These are phyloP conservation scores for Rhizoglyphus robini DNA, from an alignment of 1,140 invertebrate species.

Conservation along the genomic window DNA sequence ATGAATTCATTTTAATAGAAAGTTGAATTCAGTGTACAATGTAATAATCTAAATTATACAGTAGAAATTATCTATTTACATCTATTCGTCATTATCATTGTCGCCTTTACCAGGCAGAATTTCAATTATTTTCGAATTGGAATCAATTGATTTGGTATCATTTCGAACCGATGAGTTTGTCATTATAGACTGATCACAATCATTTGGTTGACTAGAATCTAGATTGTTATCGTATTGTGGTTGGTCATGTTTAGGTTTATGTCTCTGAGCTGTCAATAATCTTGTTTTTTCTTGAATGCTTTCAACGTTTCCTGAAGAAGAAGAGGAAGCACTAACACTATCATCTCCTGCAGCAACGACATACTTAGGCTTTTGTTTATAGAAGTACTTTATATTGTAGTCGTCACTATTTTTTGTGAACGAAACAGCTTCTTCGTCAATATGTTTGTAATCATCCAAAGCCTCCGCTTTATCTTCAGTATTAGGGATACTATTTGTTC, in stretches of 20 bases:
- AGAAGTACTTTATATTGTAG: constrained; percentile 1
- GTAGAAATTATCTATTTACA: no score
- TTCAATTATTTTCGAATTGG: neutral
- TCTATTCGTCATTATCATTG: no score
- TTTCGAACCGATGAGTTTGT: neutral
- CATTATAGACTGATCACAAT: neutral
- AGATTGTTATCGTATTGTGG: neutral
- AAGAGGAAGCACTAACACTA: constrained; percentile 1
- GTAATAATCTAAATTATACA: no score
- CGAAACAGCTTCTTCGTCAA: neutral
- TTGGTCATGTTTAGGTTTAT: no score
- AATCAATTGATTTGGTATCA: neutral
- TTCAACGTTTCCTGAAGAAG: neutral
- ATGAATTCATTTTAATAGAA: constrained; percentile 11
- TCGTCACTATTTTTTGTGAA: neutral
- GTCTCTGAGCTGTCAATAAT: neutral
- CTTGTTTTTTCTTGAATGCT: constrained; percentile 1
- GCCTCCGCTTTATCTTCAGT: neutral
- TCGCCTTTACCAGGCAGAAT: neutral
- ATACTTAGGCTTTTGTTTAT: neutral
- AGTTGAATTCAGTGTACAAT: no score
- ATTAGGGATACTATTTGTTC: neutral
- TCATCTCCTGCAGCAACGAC: neutral
- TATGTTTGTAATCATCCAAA: neutral
- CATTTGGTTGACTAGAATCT: neutral